Evolutionary conservation across 2,888 invertebrate genomes (phyloP).

Genomic region (Lasioglossum lativentre): DNA sequence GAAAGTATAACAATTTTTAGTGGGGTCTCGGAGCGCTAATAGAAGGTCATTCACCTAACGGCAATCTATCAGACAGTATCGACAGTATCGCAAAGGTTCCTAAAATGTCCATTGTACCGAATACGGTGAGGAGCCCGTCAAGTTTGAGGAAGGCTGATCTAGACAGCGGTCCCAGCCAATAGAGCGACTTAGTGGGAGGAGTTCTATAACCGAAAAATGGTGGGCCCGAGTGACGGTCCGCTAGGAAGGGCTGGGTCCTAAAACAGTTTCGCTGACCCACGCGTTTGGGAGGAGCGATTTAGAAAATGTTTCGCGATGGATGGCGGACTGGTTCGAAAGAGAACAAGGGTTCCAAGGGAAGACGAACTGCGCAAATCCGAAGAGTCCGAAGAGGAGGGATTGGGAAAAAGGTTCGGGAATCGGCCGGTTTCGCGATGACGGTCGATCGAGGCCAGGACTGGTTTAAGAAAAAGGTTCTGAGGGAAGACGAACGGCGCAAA

Average conservation of each 20-base stretch:
- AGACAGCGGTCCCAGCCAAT: background rate
- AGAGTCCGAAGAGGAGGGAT: background rate
- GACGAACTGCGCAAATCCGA: slow-evolving; percentile 14
- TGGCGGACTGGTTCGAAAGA: background rate
- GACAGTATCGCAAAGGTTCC: background rate
- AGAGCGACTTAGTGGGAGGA: background rate
- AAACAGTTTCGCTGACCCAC: no score
- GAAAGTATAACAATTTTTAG: no score
- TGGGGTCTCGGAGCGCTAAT: no score
- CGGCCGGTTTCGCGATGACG: background rate
- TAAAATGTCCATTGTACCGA: background rate
- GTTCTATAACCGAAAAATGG: background rate
- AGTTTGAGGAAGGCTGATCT: background rate
- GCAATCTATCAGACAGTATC: no score
- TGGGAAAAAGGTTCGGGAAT: background rate
- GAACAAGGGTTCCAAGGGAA: background rate
- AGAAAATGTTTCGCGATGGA: background rate
- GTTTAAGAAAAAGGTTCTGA: slow-evolving; percentile 1
- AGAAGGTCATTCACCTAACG: no score
- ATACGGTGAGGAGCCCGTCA: background rate
- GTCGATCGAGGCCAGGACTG: background rate
- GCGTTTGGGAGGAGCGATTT: background rate
- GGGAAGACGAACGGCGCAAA: slow-evolving; percentile 23
- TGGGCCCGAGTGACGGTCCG: background rate
- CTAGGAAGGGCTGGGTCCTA: background rate